Conservation (phyloP, 2,797 vertebrate species). For the Danio kyathit region DNA sequence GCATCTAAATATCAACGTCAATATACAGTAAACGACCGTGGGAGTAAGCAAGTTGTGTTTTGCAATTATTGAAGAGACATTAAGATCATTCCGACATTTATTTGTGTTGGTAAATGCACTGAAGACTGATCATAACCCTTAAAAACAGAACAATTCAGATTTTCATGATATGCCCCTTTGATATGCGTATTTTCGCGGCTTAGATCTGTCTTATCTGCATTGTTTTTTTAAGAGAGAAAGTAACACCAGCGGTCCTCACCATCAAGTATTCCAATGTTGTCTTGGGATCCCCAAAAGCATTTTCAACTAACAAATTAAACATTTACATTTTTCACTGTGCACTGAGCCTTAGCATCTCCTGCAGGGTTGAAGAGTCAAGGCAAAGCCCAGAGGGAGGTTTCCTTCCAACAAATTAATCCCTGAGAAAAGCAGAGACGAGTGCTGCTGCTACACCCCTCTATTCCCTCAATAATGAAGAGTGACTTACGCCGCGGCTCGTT, state of each 20-base stretch:
- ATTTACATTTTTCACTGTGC: conserved; percentile 90
- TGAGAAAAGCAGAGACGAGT: conserved; percentile 86
- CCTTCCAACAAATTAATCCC: conserved; percentile 91
- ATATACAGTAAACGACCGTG: too few relatives aligned
- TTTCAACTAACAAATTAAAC: conserved; percentile 89
- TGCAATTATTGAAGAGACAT: too few relatives aligned
- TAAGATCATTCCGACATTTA: too few relatives aligned
- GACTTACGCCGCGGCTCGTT: conserved; percentile 68
- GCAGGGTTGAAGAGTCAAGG: conserved; percentile 86
- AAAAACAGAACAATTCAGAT: too few relatives aligned
- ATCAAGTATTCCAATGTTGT: conserved; percentile 54
- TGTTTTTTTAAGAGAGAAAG: background rate
- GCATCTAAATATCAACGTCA: too few relatives aligned
- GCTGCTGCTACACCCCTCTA: conserved; percentile 68
- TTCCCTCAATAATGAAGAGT: conserved; percentile 87
- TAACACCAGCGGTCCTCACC: conserved; percentile 5
- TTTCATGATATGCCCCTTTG: too few relatives aligned
- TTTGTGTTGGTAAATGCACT: too few relatives aligned
- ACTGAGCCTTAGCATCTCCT: conserved; percentile 76
- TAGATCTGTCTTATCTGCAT: background rate
- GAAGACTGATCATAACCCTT: too few relatives aligned
- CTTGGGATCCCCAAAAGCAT: conserved; percentile 84
- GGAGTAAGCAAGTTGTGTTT: too few relatives aligned
- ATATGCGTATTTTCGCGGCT: background rate
- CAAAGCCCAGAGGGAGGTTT: conserved; percentile 84